A percentile compares a stretch with the other conserved stretches of the same genome.
These are phyloP conservation scores for Pelagia noctiluca DNA, from an alignment of 30 jellyfish, hydroid and myxozoan species.

Conservation along the genomic window DNA sequence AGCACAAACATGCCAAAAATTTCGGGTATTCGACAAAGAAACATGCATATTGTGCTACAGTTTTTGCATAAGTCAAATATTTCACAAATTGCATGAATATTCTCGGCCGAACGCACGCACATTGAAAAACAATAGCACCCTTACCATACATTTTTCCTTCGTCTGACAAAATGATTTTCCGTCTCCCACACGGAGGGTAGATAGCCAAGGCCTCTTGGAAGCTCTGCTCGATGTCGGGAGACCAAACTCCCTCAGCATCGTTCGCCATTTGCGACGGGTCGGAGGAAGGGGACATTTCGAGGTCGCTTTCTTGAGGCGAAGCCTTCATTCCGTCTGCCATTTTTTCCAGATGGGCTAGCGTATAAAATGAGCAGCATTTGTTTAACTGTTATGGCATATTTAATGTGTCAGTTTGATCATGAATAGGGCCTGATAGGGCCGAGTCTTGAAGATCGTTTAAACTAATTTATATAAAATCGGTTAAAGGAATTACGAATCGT, in stretches of 20 bases:
- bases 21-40: slow-evolving; percentile 34
- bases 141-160: slow-evolving; percentile 98
- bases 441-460: too few relatives aligned
- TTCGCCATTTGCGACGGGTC: slow-evolving; percentile 94
- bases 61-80: slow-evolving; percentile 48
- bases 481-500: too few relatives aligned
- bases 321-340: slow-evolving; percentile 87
- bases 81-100: slow-evolving; percentile 38
- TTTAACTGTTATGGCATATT: too few relatives aligned
- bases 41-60: slow-evolving; percentile 45
- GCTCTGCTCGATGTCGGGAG: slow-evolving; percentile 96
- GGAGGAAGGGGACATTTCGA: slow-evolving; percentile 56
- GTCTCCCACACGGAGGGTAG: slow-evolving; percentile 96
- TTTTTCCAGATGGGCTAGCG: slow-evolving; percentile 22
- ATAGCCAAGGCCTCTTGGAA: slow-evolving; percentile 96
- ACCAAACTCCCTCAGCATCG: slow-evolving; percentile 99
- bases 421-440: too few relatives aligned
- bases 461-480: too few relatives aligned
- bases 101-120: slow-evolving; percentile 1
- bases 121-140: slow-evolving; percentile 3
- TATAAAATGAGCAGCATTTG: not conserved
- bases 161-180: slow-evolving; percentile 91
- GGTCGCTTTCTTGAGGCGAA: slow-evolving; percentile 68
- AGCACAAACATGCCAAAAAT: slow-evolving; percentile 56
- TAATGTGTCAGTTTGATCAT: too few relatives aligned